Percentiles rank a stretch among this genome's conserved stretches.
These are phyloP conservation scores for Pristis pectinata DNA, from an alignment of 2,797 vertebrate species.

Conservation along the genomic window DNA sequence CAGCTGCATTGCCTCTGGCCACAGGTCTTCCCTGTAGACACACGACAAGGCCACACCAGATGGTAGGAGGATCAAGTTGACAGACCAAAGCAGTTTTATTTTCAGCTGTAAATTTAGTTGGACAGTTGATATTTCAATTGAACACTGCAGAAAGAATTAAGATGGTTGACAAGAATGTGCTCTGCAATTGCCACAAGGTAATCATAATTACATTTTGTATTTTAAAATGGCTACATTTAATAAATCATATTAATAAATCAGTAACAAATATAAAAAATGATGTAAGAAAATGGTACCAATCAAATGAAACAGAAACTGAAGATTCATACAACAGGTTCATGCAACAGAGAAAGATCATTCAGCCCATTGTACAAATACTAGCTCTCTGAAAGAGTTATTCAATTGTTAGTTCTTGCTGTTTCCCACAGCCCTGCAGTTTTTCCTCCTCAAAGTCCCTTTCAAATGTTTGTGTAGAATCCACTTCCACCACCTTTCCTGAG, in stretches of 20 bases:
- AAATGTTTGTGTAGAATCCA: background rate
- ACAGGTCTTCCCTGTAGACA: background rate
- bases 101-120: background rate
- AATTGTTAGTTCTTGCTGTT: background rate
- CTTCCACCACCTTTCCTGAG: no score
- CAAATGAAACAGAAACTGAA: background rate
- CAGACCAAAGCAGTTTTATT: constrained; percentile 16
- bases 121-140: constrained; percentile 26
- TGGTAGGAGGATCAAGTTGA: background rate
- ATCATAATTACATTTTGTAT: background rate
- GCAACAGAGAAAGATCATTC: background rate
- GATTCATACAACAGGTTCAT: background rate
- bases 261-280: background rate
- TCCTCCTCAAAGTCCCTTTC: background rate
- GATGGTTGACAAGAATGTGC: background rate
- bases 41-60: background rate
- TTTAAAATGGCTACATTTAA: background rate
- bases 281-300: background rate
- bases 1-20: constrained; percentile 19
- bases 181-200: background rate
- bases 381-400: background rate
- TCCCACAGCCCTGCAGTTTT: background rate
- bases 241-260: background rate
- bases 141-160: constrained; percentile 7
- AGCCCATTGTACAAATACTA: background rate